Conservation (phyloP, 2,113 vertebrate genomes). For the Dromaius novaehollandiae region DNA sequence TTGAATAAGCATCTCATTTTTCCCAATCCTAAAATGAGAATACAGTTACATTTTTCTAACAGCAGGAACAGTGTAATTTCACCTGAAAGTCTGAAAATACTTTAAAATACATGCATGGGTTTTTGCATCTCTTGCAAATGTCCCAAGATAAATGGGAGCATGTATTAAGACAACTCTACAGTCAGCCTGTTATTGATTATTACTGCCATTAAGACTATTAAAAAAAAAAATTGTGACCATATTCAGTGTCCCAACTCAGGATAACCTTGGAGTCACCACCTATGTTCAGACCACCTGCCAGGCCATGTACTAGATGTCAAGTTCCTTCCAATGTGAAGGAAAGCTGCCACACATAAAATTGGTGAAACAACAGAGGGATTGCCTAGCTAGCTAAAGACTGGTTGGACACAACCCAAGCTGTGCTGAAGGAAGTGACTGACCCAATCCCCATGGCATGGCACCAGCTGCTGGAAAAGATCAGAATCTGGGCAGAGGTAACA, state of each 20-base stretch:
- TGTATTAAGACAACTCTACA: neutral
- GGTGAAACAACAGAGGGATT: neutral
- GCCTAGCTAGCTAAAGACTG: neutral
- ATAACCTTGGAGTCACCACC: accelerated
- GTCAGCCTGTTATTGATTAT: neutral
- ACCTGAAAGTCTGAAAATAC: neutral
- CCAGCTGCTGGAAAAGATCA: neutral
- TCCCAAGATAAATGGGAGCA: neutral
- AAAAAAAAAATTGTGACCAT: neutral
- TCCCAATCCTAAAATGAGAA: neutral
- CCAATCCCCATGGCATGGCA: neutral
- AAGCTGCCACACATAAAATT: neutral
- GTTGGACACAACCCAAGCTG: neutral
- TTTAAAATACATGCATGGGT: neutral
- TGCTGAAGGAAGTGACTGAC: neutral
- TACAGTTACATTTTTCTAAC: neutral
- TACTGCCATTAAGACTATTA: neutral
- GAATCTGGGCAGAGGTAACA: neutral
- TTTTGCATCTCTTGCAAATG: neutral
- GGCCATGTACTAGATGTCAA: neutral
- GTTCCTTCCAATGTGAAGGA: neutral
- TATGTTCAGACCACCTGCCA: neutral
- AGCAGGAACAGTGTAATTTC: neutral
- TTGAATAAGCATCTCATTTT: neutral
- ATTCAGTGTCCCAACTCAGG: neutral